phyloP scores from a whole-genome alignment of 30 jellyfish, hydroid and myxozoan species.

The Calvadosia cruxmelitensis region DNA sequence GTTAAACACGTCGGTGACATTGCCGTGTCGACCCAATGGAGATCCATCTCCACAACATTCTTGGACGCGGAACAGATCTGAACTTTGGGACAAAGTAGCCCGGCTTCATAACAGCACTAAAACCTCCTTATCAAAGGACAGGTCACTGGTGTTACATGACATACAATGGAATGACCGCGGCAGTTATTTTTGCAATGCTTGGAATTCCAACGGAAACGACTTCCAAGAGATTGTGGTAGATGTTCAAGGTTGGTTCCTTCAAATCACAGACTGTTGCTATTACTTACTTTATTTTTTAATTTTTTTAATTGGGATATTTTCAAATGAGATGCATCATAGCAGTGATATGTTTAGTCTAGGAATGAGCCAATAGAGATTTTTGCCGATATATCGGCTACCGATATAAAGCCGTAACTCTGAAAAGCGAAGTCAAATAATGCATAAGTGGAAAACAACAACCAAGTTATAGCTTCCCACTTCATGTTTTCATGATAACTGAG shows the following conservation, averaged over 20 bases:
- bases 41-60: constrained; percentile 43
- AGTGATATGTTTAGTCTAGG: no score
- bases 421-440: no score
- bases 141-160: constrained; percentile 26
- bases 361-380: no score
- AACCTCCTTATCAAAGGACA: constrained; percentile 6
- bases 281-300: no score
- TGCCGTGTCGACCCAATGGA: constrained; percentile 18
- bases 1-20: constrained; percentile 26
- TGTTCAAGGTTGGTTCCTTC: constrained; percentile 81
- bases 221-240: constrained; percentile 25
- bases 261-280: no score
- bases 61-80: constrained; percentile 30
- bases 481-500: no score
- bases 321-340: no score
- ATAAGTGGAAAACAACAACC: no score
- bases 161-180: constrained; percentile 77
- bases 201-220: constrained; percentile 63
- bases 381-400: no score
- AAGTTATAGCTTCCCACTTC: no score
- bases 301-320: no score
- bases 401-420: no score
- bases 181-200: constrained; percentile 50
- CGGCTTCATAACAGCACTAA: constrained; percentile 4
- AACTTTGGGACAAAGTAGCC: constrained; percentile 11